Base-by-base conservation (phyloP, 1,140 invertebrate genomes). In the Zelostemma sp. region DNA sequence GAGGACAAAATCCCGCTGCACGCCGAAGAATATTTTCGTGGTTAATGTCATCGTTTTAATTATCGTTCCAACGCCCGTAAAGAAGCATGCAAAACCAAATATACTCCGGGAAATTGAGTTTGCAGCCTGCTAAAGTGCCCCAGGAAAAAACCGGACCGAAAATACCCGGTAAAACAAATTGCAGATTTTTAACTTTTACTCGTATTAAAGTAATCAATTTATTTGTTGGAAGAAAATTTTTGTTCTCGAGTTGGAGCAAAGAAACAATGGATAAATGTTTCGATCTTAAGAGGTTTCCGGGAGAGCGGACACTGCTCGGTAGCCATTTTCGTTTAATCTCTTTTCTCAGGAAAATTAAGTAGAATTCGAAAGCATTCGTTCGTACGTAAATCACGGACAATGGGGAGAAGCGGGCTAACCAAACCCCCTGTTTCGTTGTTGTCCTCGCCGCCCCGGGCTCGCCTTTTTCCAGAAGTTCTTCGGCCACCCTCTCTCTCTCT, bases 321-420 rank as follows among this genome's bases (percentile, higher is more conserved):
- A 57, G 48, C 62, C 61, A 76, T 73, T 79, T 78, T 75, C 67
- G 65, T 56, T 68, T 79, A 77, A 77, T 78, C 72, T 75, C 65
- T 70, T 76, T 76, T 79, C 76, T 62, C 63, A 68, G 63, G 72
- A 76, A 80, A 80, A 79, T 78, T 77, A 77, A 77, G 69, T 65
- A 55, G 71, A 76, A 79, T 79, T 80, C 72, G 72, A 38, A 46
- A 21, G 61, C 76, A 75, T 51, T 49, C 64, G 57, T 14, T 78
- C 66, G 76, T 68, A 62, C 50, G 72, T 77, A 80, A 80, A 56
- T 69, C 64, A 68, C 54, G 68, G 68, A 80, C 77, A 80, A 80
- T 79, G 63, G 69, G 25, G 47, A 48, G 65, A 68, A 66, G 19
- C 40, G 18, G 43, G 31, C 65, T 25, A 33, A 46, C 17, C 61